Conservation (phyloP, 2,113 vertebrate species). For the Myocastor coypus region DNA sequence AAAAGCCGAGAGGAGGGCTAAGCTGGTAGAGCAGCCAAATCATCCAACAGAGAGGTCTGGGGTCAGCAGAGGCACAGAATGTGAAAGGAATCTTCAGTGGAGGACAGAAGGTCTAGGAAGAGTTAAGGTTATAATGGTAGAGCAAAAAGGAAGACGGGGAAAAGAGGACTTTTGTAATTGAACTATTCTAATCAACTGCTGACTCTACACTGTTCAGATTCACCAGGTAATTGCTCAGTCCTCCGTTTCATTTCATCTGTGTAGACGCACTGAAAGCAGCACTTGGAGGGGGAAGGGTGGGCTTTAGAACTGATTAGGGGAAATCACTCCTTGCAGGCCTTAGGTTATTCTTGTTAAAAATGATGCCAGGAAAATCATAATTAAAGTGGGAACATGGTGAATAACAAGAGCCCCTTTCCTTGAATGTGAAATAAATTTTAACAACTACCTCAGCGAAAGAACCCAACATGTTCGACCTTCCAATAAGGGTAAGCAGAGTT, state of each 20-base stretch:
- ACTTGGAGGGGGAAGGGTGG: background rate
- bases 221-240: constrained; percentile 62
- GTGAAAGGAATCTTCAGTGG: background rate
- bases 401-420: constrained; percentile 70
- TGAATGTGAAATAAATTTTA: constrained; percentile 79
- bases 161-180: constrained; percentile 56
- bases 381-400: constrained; percentile 74
- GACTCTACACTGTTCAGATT: constrained; percentile 65
- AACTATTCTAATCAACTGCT: constrained; percentile 75
- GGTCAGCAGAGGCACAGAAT: background rate
- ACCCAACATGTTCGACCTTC: constrained; percentile 75
- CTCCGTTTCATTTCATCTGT: constrained; percentile 57
- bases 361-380: constrained; percentile 79
- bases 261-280: background rate
- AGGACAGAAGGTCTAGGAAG: background rate
- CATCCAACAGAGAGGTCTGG: background rate
- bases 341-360: constrained; percentile 78
- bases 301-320: constrained; percentile 69
- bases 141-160: constrained; percentile 26
- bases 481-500: constrained; percentile 79
- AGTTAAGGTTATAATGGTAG: constrained; percentile 23
- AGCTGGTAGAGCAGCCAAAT: too few species aligned
- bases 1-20: accelerated
- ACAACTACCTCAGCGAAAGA: constrained; percentile 70
- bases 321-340: constrained; percentile 70